Percentiles rank a stretch among this genome's conserved stretches.
These are phyloP conservation scores for Himalopsyche japonica DNA, from an alignment of 2,888 invertebrate species.

Conservation along the genomic window DNA sequence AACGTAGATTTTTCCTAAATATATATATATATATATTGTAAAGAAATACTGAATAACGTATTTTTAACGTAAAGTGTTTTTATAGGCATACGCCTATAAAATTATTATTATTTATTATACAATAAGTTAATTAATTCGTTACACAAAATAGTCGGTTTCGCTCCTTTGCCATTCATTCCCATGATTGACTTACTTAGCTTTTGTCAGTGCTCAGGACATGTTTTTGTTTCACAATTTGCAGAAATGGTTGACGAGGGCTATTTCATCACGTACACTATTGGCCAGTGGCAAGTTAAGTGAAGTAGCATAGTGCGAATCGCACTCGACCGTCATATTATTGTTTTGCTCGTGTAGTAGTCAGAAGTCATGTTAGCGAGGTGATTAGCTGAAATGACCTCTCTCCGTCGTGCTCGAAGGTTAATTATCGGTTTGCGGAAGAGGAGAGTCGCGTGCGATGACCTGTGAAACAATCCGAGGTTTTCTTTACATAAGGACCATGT, in stretches of 20 bases:
- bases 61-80: too few relatives aligned
- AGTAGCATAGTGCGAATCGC: neutral
- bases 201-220: too few relatives aligned
- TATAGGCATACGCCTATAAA: too few relatives aligned
- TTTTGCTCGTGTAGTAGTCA: neutral
- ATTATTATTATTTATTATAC: too few relatives aligned
- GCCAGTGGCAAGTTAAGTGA: neutral
- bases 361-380: constrained; percentile 12
- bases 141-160: too few relatives aligned
- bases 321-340: neutral
- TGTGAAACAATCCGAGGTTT: constrained; percentile 14
- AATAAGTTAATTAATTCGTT: too few relatives aligned
- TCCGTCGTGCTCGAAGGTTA: constrained; percentile 16
- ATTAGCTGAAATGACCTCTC: constrained; percentile 24
- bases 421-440: constrained; percentile 25
- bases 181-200: too few relatives aligned
- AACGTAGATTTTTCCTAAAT: too few relatives aligned
- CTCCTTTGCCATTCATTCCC: too few relatives aligned
- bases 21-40: too few relatives aligned
- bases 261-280: neutral
- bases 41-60: too few relatives aligned
- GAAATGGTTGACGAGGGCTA: neutral
- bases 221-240: too few relatives aligned
- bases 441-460: constrained; percentile 26
- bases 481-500: neutral